Base-by-base conservation (phyloP, 2,113 vertebrate species). In the Anguilla rostrata region DNA sequence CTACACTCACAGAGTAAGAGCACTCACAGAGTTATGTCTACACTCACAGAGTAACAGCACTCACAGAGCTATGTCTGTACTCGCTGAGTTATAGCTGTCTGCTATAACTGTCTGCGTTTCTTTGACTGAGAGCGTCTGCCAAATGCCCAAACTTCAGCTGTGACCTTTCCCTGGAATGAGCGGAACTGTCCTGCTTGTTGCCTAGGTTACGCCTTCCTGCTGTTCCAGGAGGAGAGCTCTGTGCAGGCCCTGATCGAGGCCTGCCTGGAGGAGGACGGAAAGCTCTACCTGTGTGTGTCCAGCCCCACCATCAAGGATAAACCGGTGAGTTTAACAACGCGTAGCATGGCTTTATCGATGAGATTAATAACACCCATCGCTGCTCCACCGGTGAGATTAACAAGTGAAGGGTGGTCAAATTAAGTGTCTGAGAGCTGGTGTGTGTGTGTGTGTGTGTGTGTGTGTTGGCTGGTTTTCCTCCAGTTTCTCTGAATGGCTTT, bases 291-390 rank as follows among this genome's bases (percentile, higher is more conserved):
- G 66, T 99, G 98, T 91, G 98, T 99, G 90, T 99, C 98, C 93
- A 99, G 98, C 90, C 98, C 98, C 86, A 99, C 98, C 82, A 99
- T 99, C 92, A 99, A 99, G 93, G 98, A 99, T 94, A 99, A 99
- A 88, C 98, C 98, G n/a, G 98, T 99, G 95, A 97, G 98, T 96
- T 88, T 63, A 26, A 0, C 0, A 84, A 57, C 57, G 7, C 60
- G 1, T 53, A 14, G 2, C 49, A 98, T 92, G 99, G 98, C 89
- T 98, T 98, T 85, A 99, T 98, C 98, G n/a, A 98, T 99, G 95
- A 97, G 98, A 26, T 78, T 43, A 0, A 57, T 87, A 78, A 80
- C 87, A 89, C 89, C 89, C 8, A 5, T 26, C 20, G 1, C 60
- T 99, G 91, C 98, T 99, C 75, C 99, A 99, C 93, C 94, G 99